phyloP scores from a whole-genome alignment of 1,140 invertebrate genomes.

The Drosophila gunungcola region DNA sequence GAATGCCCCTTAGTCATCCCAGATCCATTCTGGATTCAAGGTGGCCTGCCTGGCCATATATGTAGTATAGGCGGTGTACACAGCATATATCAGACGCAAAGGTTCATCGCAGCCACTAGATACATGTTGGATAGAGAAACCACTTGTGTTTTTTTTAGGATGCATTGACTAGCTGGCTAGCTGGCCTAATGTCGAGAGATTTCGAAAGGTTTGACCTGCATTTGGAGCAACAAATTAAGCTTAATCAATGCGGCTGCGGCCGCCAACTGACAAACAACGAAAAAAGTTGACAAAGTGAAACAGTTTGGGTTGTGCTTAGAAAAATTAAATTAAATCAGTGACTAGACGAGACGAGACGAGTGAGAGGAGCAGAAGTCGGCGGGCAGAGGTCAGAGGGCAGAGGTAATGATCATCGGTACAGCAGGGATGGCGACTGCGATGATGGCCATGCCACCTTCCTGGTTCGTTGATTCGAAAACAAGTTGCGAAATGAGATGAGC shows the following conservation, averaged over 20 bases:
- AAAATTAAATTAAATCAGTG: slow-evolving; percentile 52
- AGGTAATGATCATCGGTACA: slow-evolving; percentile 29
- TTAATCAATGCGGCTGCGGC: slow-evolving; percentile 46
- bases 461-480: slow-evolving; percentile 54
- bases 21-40: slow-evolving; percentile 24
- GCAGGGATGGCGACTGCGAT: background rate
- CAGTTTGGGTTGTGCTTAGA: slow-evolving; percentile 52
- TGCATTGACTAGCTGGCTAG: background rate
- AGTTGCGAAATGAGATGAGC: slow-evolving; percentile 52
- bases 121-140: no score
- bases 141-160: background rate
- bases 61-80: background rate
- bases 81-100: background rate
- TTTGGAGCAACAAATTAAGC: slow-evolving; percentile 53
- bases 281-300: slow-evolving; percentile 52
- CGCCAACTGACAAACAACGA: slow-evolving; percentile 41
- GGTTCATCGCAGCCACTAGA: background rate
- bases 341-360: background rate
- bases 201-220: slow-evolving; percentile 56
- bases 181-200: slow-evolving; percentile 31
- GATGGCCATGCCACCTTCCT: slow-evolving; percentile 40
- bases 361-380: no score
- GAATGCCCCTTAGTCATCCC: background rate
- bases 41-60: background rate
- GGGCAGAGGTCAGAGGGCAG: no score